phyloP scores from a whole-genome alignment of 1,140 invertebrate species.

The Megalonaias nervosa region DNA sequence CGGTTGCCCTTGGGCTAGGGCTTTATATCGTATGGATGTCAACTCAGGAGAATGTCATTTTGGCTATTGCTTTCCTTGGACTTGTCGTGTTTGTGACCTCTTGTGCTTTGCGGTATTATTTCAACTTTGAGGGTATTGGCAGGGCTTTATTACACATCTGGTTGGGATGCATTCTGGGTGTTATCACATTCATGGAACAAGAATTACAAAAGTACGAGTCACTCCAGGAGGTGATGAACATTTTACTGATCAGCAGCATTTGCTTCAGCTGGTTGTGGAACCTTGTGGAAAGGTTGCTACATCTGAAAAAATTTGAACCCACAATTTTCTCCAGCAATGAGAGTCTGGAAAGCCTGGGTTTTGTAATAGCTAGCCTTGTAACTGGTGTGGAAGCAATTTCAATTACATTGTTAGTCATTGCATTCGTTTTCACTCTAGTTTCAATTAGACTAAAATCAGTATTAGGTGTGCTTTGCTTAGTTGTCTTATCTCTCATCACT shows the following conservation, averaged over 20 bases:
- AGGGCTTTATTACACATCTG: constrained; percentile 60
- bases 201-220: constrained; percentile 49
- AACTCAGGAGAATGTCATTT: constrained; percentile 51
- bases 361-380: constrained; percentile 59
- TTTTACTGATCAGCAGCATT: constrained; percentile 60
- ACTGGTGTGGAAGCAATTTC: constrained; percentile 51
- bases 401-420: constrained; percentile 52
- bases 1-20: constrained; percentile 62
- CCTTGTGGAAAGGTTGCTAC: constrained; percentile 50
- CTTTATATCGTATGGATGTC: constrained; percentile 64
- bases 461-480: constrained; percentile 52
- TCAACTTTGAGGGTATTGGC: constrained; percentile 53
- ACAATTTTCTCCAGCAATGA: constrained; percentile 46
- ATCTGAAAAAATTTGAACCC: constrained; percentile 42
- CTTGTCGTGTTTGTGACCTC: constrained; percentile 63
- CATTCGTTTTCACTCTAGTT: constrained; percentile 54
- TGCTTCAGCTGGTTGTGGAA: constrained; percentile 58
- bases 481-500: constrained; percentile 46
- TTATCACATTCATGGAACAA: constrained; percentile 60
- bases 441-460: constrained; percentile 65
- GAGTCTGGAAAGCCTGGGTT: constrained; percentile 59
- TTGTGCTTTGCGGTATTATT: constrained; percentile 62
- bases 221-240: constrained; percentile 60
- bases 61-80: constrained; percentile 56
- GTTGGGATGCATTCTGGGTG: constrained; percentile 65